Conservation (phyloP, 2,797 vertebrate genomes). For the Heliangelus exortis region DNA sequence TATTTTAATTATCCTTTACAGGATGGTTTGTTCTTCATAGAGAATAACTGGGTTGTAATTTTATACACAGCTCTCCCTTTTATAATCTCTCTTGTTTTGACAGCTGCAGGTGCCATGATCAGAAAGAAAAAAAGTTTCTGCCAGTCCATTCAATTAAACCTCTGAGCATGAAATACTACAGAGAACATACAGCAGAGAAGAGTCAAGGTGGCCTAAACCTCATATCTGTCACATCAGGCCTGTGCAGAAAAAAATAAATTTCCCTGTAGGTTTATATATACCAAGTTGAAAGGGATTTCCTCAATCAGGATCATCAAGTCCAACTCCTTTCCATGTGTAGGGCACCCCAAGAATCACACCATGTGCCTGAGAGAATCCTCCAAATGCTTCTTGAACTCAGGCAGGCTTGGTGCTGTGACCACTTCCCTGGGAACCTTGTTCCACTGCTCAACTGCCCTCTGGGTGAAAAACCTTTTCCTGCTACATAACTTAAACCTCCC, state of each 20-base stretch:
- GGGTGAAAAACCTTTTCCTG: no score
- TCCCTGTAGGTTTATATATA: neutral
- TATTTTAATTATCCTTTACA: no score
- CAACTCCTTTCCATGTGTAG: no score
- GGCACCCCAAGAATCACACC: no score
- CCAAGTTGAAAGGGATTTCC: no score
- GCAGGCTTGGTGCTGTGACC: no score
- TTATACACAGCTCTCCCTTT: neutral
- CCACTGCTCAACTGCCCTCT: no score
- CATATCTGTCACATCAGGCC: neutral
- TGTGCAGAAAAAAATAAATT: neutral
- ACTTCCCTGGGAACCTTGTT: no score
- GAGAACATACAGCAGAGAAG: neutral
- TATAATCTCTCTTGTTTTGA: neutral
- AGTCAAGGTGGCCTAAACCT: neutral
- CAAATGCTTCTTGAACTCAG: no score
- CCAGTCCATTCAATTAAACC: neutral
- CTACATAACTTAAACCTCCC: no score
- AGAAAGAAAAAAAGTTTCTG: neutral
- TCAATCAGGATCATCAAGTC: no score
- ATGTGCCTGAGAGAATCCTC: no score
- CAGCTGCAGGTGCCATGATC: neutral
- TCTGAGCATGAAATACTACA: neutral
- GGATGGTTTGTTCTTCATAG: neutral
- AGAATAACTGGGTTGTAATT: neutral